phyloP scores from a whole-genome alignment of 2,888 invertebrate genomes.

The Nemapogon koenigi region DNA sequence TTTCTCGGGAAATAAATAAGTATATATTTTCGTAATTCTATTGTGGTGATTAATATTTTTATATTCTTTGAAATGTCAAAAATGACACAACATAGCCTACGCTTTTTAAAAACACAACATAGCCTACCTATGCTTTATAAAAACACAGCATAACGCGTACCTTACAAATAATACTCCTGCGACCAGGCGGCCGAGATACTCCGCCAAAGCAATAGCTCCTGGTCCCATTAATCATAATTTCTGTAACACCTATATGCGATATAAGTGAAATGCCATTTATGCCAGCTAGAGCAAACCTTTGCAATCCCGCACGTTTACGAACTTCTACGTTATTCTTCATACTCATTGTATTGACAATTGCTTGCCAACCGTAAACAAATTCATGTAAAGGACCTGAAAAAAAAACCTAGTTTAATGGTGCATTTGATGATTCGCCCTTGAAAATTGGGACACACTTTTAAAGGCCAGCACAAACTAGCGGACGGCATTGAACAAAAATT shows the following conservation, averaged over 20 bases:
- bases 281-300: constrained; percentile 54
- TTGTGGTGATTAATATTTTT: no score
- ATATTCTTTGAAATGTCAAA: no score
- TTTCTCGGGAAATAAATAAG: no score
- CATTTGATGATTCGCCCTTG: no score
- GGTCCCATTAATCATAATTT: constrained; percentile 57
- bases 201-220: constrained; percentile 53
- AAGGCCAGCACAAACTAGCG: no score
- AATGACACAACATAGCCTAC: no score
- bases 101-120: no score
- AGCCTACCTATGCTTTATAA: no score
- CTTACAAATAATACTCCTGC: constrained; percentile 52
- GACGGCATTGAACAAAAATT: no score
- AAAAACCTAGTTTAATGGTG: no score
- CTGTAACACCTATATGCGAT: constrained; percentile 54
- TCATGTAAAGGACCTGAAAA: constrained; percentile 52
- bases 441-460: no score
- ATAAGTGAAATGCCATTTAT: constrained; percentile 52
- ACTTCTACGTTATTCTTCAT: constrained; percentile 59
- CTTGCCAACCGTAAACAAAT: constrained; percentile 58
- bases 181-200: constrained; percentile 46
- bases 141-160: constrained; percentile 25
- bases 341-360: constrained; percentile 58
- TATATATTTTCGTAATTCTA: no score
- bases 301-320: constrained; percentile 51